These are phyloP conservation scores for Protosalanx chinensis DNA, from an alignment of 2,797 vertebrate genomes.

Conservation along the genomic window DNA sequence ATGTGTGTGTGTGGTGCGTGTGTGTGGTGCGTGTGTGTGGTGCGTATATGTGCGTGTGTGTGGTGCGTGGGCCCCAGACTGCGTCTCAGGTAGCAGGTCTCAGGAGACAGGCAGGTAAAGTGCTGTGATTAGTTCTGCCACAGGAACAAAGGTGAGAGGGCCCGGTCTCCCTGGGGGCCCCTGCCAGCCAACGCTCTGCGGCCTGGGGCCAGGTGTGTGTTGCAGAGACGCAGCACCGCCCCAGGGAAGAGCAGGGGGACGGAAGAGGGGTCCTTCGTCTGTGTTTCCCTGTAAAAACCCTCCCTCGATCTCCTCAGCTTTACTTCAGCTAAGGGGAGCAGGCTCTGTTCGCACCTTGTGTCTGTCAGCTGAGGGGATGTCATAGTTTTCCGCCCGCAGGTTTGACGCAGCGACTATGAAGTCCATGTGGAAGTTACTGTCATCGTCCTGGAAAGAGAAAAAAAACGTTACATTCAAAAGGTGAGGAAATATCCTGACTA, in stretches of 20 bases:
- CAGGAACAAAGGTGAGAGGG: constrained; percentile 58
- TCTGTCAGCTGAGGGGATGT: constrained; percentile 71
- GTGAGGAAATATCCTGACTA: constrained; percentile 7
- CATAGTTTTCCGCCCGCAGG: constrained; percentile 84
- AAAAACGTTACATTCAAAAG: not conserved
- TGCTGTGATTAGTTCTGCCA: constrained; percentile 70
- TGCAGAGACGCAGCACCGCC: not conserved
- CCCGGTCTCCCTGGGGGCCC: constrained; percentile 22
- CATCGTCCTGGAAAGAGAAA: constrained; percentile 73
- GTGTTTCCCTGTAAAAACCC: not conserved
- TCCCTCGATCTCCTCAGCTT: not conserved
- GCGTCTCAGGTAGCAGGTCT: constrained; percentile 67
- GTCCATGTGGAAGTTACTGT: constrained; percentile 79
- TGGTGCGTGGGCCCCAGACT: not conserved
- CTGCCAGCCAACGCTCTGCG: constrained; percentile 29
- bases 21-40: constrained; percentile 13
- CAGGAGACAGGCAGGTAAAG: constrained; percentile 71
- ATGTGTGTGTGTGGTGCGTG: constrained; percentile 2
- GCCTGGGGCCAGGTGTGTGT: constrained; percentile 62
- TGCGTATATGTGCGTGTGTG: constrained; percentile 20
- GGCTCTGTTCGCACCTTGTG: constrained; percentile 67
- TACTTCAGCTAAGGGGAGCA: not conserved
- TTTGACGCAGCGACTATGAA: constrained; percentile 83
- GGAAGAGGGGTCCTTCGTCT: not conserved
- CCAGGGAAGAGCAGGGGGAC: not conserved